These are phyloP conservation scores for Vulpes vulpes DNA, from an alignment of 2,113 vertebrate species.

Conservation along the genomic window DNA sequence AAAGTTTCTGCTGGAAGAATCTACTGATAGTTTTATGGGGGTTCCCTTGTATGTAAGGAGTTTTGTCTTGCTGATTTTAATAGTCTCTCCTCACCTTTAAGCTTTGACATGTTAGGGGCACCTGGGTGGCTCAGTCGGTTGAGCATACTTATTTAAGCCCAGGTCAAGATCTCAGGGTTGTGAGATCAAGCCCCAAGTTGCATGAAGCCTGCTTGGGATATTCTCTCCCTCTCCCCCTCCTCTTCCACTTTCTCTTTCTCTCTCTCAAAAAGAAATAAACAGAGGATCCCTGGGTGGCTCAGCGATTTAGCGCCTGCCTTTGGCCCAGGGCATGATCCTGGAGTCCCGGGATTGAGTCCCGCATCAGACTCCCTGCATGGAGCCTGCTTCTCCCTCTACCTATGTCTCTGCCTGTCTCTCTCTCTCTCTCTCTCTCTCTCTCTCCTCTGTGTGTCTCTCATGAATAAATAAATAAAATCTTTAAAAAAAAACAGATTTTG, in stretches of 20 bases:
- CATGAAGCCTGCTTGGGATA: neutral
- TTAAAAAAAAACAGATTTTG: neutral
- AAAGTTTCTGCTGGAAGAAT: neutral
- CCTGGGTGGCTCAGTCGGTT: neutral
- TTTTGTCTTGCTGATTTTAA: neutral
- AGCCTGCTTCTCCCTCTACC: too few species aligned
- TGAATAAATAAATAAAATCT: too few species aligned
- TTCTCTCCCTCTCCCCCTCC: neutral
- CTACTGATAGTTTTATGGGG: neutral
- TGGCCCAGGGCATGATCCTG: too few species aligned
- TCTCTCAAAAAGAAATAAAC: neutral
- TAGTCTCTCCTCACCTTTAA: neutral
- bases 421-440: too few species aligned
- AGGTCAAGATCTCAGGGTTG: neutral
- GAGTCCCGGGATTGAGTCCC: too few species aligned
- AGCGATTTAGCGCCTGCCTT: too few species aligned
- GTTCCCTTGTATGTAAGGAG: neutral
- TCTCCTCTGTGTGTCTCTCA: too few species aligned
- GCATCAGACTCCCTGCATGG: too few species aligned
- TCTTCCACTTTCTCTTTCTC: neutral
- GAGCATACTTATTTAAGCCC: neutral
- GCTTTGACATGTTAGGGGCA: neutral
- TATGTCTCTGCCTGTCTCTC: too few species aligned
- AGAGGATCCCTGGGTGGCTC: too few species aligned
- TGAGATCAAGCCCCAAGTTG: neutral